phyloP scores from a whole-genome alignment of 2,888 invertebrate species.

The Phortica magna region DNA sequence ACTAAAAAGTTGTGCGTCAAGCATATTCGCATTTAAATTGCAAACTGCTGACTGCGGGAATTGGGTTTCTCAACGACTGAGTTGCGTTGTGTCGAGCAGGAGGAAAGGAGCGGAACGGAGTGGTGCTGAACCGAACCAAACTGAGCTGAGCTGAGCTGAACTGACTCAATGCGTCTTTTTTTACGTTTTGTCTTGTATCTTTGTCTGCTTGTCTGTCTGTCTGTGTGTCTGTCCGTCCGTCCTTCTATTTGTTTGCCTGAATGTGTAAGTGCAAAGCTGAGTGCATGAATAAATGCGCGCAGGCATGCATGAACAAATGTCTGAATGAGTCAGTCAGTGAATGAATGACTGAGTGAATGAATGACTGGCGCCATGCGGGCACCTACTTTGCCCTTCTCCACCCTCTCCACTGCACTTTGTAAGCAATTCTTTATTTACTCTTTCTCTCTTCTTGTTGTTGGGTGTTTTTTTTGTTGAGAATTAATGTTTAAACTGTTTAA shows the following conservation, averaged over 20 bases:
- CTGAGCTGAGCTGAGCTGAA: no score
- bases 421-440: conserved; percentile 33
- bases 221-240: neutral
- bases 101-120: neutral
- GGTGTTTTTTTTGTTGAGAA: conserved; percentile 48
- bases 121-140: no score
- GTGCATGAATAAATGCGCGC: conserved; percentile 45
- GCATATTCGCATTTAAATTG: conserved; percentile 59
- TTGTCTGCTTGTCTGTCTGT: neutral
- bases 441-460: neutral
- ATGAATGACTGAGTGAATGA: conserved; percentile 6
- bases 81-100: neutral
- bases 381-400: neutral
- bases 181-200: no score
- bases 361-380: neutral
- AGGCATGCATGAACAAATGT: conserved; percentile 2
- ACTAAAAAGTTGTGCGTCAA: conserved; percentile 52
- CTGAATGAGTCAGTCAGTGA: neutral
- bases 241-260: conserved; percentile 40
- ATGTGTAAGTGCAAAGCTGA: conserved; percentile 45
- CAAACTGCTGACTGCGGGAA: conserved; percentile 61
- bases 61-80: conserved; percentile 58
- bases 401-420: neutral
- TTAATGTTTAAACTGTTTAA: conserved; percentile 63
- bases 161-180: no score